Evolutionary conservation across 1,140 invertebrate species (phyloP).

Genomic region (Penaeus indicus): DNA sequence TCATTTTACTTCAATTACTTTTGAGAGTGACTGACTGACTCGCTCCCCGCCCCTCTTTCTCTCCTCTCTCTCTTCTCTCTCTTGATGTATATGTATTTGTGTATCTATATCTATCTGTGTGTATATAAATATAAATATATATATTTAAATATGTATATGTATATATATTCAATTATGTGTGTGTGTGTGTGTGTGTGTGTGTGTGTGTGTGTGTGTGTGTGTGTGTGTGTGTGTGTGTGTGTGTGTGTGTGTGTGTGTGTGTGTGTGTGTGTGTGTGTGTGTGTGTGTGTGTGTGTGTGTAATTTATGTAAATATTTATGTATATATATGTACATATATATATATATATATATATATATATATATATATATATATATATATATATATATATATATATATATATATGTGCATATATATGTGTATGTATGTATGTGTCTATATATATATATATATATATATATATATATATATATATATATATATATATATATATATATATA

Average conservation of each 20-base stretch:
- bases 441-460: background rate
- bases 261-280: background rate
- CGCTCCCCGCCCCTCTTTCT: background rate
- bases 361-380: slow-evolving; percentile 1
- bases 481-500: background rate
- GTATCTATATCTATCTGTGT: background rate
- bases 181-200: background rate
- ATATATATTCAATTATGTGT: background rate
- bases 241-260: background rate
- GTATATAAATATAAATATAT: background rate
- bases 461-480: slow-evolving; percentile 19
- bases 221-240: background rate
- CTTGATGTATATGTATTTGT: background rate
- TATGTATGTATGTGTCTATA: background rate
- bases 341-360: background rate
- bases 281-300: background rate
- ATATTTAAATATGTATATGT: too few species aligned
- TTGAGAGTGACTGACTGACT: background rate
- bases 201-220: background rate
- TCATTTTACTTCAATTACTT: background rate
- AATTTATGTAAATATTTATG: too few species aligned
- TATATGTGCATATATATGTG: background rate
- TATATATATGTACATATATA: background rate
- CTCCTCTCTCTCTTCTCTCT: background rate
- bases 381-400: background rate